Evolutionary conservation across 2,888 invertebrate genomes (phyloP), one percentile per base, ranked within the genome.

Genomic region (Lycia hirtaria): DNA sequence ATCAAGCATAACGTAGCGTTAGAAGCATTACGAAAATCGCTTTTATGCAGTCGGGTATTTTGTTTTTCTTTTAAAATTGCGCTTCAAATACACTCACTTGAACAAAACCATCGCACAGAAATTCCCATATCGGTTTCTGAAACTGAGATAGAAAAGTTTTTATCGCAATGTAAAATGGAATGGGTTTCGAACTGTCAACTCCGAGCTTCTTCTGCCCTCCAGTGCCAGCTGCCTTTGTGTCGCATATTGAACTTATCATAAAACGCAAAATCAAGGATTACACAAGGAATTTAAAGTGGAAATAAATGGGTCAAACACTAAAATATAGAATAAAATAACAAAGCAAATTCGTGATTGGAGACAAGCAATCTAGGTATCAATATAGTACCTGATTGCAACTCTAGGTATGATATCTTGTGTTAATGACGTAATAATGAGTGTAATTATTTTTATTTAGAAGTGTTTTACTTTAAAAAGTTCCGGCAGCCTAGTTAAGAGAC

Each of bases 401-500:
- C 53, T 60, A 56, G 62, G 56, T 61, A 59, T 55, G 52, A 54
- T 54, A 37, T 48, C 49, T 26, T 37, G 26, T 37, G 35, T 12
- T 37, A 26, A 53, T 45, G 35, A n/a, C 22, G 20, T 20, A 10
- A 1, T 32, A 28, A 5, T 9, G 28, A 28, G n/a, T 22, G 22
- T 41, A 41, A 41, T 26, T 12, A 6, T 12, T 6, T 6, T 22
- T 6, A 17, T 38, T 5, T 12, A 22, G 9, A 12, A n/a, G 12
- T 5, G 4, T 38, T 38, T 1, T 1, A 38, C 9, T 35, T 17
- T 6, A 35, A 10, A 5, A 26, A 7, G 2, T 26, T 6, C 2
- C 26, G 4, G 10, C 10, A 5, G 14, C 9, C 3, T 19, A 5
- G 1, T 15, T 17, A 35, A 35, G n/a, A n/a, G n/a, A n/a, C n/a